Base-by-base conservation (phyloP, 2,888 invertebrate species). In the Oxyteleia sp. region DNA sequence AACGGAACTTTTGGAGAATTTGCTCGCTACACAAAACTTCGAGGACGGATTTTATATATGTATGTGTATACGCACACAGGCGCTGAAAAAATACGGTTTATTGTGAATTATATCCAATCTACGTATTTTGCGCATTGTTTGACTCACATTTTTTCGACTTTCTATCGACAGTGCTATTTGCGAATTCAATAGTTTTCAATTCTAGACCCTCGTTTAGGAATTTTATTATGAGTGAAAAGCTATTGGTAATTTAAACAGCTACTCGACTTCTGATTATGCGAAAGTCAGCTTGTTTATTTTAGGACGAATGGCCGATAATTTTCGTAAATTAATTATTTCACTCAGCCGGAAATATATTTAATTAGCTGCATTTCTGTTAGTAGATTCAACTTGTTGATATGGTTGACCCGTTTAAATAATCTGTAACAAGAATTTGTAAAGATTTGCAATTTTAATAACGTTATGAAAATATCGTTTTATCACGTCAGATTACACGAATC, bases 161-260 rank as follows among this genome's bases (percentile, higher is more conserved):
- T 15, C 4, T 41, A 41, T 15, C 41, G 41, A 41, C 15, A 41
- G 8, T 13, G 13, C 41, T 13, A 41, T n/a, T 41, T 7, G 41
- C 15, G 13, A 41, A 13, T 41, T 41, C 41, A 41, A 41, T n/a
- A 41, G 41, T 41, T 41, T 41, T 35, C n/a, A n/a, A n/a, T 35
- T 35, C 8, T 8, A 41, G 13, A n/a, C 10, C 13, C 41, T 41
- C 41, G 13, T 41, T 41, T 41, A 3, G 1, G 41, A 13, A 13
- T 15, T 13, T 41, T 41, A 41, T 41, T 41, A 41, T 41, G 41
- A 41, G 4, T 41, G 41, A 41, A 41, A n/a, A 41, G 41, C 13
- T 13, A 8, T 32, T 32, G 1, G 32, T 8, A 32, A 7, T 23
- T 23, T 23, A 32, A 32, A 32, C 2, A 32, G 32, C 32, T 32